Evolutionary conservation across 2,113 vertebrate genomes (phyloP).

Genomic region (Balaeniceps rex): DNA sequence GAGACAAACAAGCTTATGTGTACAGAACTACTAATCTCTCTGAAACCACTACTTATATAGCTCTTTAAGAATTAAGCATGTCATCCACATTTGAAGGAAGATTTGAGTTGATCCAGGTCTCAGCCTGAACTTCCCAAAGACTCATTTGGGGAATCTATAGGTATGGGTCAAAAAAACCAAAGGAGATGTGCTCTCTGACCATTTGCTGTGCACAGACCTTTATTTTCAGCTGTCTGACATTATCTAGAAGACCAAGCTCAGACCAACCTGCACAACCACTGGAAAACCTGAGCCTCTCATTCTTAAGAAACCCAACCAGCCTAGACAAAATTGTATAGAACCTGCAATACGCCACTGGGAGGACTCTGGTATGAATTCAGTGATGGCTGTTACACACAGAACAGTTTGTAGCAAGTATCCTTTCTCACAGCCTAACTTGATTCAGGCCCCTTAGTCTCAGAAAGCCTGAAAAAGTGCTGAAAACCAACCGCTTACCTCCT

Average conservation of each 20-base stretch:
- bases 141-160: background rate
- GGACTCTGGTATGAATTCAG: background rate
- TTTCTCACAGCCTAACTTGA: background rate
- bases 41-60: background rate
- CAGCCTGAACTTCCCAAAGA: background rate
- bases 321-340: background rate
- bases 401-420: background rate
- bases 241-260: background rate
- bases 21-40: background rate
- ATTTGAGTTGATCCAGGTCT: background rate
- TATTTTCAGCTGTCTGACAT: background rate
- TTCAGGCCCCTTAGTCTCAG: background rate
- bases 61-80: background rate
- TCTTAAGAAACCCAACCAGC: background rate
- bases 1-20: background rate
- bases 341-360: background rate
- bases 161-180: background rate
- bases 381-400: fast-evolving
- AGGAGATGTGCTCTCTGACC: background rate
- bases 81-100: background rate
- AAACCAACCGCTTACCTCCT: background rate
- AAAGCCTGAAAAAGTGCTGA: background rate
- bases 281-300: background rate
- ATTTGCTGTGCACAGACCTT: background rate
- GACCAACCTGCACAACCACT: background rate